These are phyloP conservation scores for Anabas testudineus DNA, from an alignment of 2,797 vertebrate genomes.

Conservation along the genomic window DNA sequence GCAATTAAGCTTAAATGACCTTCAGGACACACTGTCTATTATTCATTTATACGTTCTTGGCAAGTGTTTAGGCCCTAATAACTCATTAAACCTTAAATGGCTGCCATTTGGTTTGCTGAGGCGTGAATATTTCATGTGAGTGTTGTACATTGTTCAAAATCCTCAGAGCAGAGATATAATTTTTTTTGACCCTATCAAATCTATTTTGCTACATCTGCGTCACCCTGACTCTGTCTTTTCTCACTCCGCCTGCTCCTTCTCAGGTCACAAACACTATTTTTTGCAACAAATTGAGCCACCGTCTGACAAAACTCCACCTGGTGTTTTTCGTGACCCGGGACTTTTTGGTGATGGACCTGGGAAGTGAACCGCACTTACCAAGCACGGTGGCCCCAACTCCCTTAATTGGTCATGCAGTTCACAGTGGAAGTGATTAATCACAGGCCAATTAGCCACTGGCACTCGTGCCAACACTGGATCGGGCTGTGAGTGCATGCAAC, in stretches of 20 bases:
- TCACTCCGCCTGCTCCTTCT: not conserved
- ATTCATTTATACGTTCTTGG: conserved; percentile 72
- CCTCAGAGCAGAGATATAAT: conserved; percentile 15
- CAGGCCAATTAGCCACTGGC: conserved; percentile 74
- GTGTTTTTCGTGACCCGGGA: conserved; percentile 33
- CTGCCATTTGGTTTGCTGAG: conserved; percentile 53
- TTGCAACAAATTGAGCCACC: not conserved
- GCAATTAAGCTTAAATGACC: conserved; percentile 60
- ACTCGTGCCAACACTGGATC: conserved; percentile 62
- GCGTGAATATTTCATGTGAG: conserved; percentile 66
- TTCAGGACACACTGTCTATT: conserved; percentile 71
- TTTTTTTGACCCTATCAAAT: conserved; percentile 8
- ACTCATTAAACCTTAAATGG: conserved; percentile 70
- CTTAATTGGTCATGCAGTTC: conserved; percentile 72
- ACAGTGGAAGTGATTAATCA: conserved; percentile 76
- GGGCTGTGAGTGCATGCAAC: conserved; percentile 47
- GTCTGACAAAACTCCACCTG: conserved; percentile 21
- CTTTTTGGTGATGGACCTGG: conserved; percentile 41
- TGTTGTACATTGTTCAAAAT: conserved; percentile 43
- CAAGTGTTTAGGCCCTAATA: conserved; percentile 63
- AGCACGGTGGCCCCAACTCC: conserved; percentile 47
- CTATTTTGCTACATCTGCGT: conserved; percentile 12
- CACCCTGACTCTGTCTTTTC: not conserved
- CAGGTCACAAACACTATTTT: conserved; percentile 4
- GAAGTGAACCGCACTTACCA: conserved; percentile 43